A percentile compares a stretch with the other conserved stretches of the same genome.
phyloP scores from a whole-genome alignment of 2,797 vertebrate species.

The Trichosurus vulpecula region DNA sequence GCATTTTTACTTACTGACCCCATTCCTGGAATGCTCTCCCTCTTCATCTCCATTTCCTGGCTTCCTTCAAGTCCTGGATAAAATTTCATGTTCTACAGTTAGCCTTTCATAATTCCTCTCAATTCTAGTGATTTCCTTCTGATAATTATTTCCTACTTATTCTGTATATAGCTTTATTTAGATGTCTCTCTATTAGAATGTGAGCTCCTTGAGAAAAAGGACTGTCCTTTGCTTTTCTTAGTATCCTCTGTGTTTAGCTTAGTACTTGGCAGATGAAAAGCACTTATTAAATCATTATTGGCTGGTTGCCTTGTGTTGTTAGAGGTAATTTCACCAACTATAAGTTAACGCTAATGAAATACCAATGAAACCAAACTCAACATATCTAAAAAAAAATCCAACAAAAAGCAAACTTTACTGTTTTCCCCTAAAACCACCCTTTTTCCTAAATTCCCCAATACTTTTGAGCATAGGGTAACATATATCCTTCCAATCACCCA shows the following conservation, averaged over 20 bases:
- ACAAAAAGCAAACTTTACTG: no score
- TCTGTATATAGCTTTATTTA: not conserved
- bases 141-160: not conserved
- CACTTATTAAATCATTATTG: not conserved
- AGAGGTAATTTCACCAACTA: not conserved
- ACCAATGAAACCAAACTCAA: not conserved
- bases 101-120: not conserved
- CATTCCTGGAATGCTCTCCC: no score
- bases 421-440: not conserved
- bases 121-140: not conserved
- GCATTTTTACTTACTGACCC: not conserved
- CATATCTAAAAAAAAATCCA: not conserved
- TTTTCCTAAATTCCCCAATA: no score
- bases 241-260: not conserved
- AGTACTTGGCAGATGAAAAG: not conserved
- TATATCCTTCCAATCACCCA: no score
- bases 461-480: not conserved
- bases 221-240: not conserved
- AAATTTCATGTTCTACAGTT: not conserved
- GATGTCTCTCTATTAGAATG: no score
- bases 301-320: not conserved
- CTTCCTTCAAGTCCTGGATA: not conserved
- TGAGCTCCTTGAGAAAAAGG: no score
- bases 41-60: not conserved
- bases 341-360: not conserved